A percentile compares a stretch with the other conserved stretches of the same genome.
These are phyloP conservation scores for Caerostris extrusa DNA, from an alignment of 1,140 invertebrate species.

Conservation along the genomic window DNA sequence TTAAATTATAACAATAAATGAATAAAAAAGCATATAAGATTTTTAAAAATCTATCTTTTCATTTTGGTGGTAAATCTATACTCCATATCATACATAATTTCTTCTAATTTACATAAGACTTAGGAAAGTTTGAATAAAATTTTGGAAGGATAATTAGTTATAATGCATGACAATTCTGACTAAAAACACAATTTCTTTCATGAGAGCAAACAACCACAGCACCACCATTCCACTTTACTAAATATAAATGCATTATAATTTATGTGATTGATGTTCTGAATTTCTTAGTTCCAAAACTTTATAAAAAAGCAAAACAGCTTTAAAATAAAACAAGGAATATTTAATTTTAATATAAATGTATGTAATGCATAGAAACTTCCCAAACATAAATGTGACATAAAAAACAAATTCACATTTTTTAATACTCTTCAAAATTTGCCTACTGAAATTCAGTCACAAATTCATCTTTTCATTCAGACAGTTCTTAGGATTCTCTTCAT, in stretches of 20 bases:
- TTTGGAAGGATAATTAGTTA: background rate
- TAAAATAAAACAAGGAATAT: too few species aligned
- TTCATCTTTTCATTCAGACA: too few species aligned
- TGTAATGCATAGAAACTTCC: too few species aligned
- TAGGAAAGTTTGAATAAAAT: background rate
- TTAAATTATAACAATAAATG: background rate
- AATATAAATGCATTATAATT: slow-evolving; percentile 2
- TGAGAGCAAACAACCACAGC: background rate
- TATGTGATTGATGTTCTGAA: background rate
- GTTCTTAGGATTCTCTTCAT: too few species aligned
- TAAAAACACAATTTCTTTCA: background rate
- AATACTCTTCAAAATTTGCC: too few species aligned
- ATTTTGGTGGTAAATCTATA: background rate
- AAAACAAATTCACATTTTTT: too few species aligned
- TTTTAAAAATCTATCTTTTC: too few species aligned
- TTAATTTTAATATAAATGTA: too few species aligned
- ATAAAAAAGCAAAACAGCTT: too few species aligned
- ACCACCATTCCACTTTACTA: background rate
- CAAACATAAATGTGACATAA: too few species aligned
- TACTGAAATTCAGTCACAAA: too few species aligned
- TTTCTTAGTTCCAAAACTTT: background rate
- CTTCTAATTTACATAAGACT: background rate
- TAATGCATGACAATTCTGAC: background rate
- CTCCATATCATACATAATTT: background rate
- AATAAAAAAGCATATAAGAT: too few species aligned